Base-by-base conservation (phyloP, 2,797 vertebrate species). In the Sardinella longiceps region DNA sequence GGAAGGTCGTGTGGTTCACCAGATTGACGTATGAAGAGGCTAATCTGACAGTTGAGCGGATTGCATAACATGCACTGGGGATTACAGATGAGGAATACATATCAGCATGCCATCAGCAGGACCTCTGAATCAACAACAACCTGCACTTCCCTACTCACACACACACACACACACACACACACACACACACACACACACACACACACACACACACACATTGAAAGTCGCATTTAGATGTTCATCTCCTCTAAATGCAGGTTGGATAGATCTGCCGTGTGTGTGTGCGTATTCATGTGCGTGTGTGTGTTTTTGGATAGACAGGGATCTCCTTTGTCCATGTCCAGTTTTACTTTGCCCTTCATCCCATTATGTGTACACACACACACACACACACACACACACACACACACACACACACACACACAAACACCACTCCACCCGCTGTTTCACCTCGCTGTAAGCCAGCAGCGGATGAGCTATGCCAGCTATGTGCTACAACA, bases 51-150 rank as follows among this genome's bases (percentile, higher is more conserved):
- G 63, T 86, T 87, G 56, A 14, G 12, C 37, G 51, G 70, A 70
- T 82, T 83, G 60, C 20, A 7, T 84, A 83, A 85, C 74, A 53
- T 2, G 63, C 70, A 60, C 50, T 81, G 63, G 46, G 43, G 85
- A 84, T 84, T 84, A 87, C 63, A 50, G 33, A 45, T 82, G 63
- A 84, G 30, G 80, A 28, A 60, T 83, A 6, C 51, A 84, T 74
- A 50, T 84, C 87, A 51, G 63, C 84, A 56, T 56, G 53, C 18
- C 2, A 56, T n/a, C 18, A 56, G 20, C 53, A 56, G 20, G 53
- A 56, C 20, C 53, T 23, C 53, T 56, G 53, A 18, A 23, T 56
- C 53, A 56, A 56, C 53, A 56, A 53, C 25, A 18, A 11, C 18
- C 20, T 7, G 5, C 56, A 3, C 20, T 3, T 15, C 18, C 56